Evolutionary conservation across 2,113 vertebrate genomes (phyloP).

Genomic region (Heterotis niloticus): DNA sequence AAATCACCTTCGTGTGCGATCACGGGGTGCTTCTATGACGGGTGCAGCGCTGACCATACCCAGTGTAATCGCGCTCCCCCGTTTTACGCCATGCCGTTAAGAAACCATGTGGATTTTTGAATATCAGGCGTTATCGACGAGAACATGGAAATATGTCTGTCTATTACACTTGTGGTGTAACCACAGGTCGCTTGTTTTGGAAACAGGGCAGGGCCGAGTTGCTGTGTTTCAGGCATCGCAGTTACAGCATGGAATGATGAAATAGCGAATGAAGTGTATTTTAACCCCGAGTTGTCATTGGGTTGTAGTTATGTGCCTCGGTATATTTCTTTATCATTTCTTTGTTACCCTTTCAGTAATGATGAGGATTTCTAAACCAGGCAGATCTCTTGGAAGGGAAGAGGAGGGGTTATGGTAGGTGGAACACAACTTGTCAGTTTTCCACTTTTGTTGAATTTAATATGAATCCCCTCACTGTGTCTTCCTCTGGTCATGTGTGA

Average conservation of each 20-base stretch:
- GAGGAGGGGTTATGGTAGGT: background rate
- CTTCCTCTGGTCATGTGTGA: background rate
- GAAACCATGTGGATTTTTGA: too few species aligned
- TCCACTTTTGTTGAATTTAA: background rate
- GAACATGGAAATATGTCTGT: background rate
- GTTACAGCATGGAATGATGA: too few species aligned
- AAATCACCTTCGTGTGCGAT: background rate
- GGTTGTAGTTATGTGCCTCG: background rate
- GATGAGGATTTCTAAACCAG: conserved; percentile 13
- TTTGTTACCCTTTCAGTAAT: background rate
- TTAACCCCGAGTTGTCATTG: conserved; percentile 17
- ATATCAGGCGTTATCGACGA: background rate
- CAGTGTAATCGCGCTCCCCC: background rate
- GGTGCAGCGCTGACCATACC: background rate
- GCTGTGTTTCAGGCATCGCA: background rate
- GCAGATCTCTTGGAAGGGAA: background rate
- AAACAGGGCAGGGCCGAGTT: conserved; percentile 7
- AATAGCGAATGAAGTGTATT: background rate
- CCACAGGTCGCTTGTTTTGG: conserved; percentile 16
- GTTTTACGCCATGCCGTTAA: background rate
- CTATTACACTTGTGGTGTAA: background rate
- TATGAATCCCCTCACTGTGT: background rate
- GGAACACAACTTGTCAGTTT: background rate
- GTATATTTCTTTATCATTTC: background rate
- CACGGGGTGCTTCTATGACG: background rate